Evolutionary conservation across 2,113 vertebrate genomes (phyloP), one percentile per base, ranked within the genome.

Genomic region (Falco punctatus): DNA sequence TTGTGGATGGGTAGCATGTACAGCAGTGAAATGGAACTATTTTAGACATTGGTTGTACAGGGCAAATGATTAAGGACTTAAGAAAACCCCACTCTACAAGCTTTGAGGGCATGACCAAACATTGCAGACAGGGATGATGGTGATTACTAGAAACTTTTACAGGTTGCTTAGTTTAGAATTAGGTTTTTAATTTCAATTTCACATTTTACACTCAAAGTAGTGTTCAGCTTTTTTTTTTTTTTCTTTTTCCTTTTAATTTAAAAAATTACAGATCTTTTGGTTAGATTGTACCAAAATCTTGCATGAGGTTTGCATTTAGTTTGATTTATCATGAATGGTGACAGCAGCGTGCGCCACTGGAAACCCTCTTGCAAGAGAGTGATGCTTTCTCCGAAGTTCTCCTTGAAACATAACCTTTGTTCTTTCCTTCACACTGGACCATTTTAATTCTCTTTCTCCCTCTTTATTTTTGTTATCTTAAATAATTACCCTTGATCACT

Each of bases 1-100:
- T 33, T 77, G 58, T 0, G 0, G 24, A 15, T 0, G 0, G 40
- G 48, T 67, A 84, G 38, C 4, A 11, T 81, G 91, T 49, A 16
- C 72, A 78, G 81, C 30, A 19, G 72, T 14, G 57, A 72, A 81
- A 88, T 4, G 5, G 24, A 84, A 28, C 0, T 15, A 7, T 46
- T 91, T 91, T 15, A 64, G 52, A 22, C 35, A 9, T 5, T 24
- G 30, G 33, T 67, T 75, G 26, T 40, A 4, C 44, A 66, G 32
- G 20, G 17, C 9, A 71, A 35, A 40, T 0, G 7, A 74, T 58
- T 44, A 72, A 81, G 9, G 33, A 44, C 24, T 72, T 49, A 14
- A 81, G 88, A 77, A 27, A 3, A 0, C 42, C 0, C 0, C 15
- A 3, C 49, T n/a, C 5, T 11, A 16, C 3, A 49, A 32, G 13